Evolutionary conservation across 2,113 vertebrate species (phyloP).

Genomic region (Phoenicopterus ruber): DNA sequence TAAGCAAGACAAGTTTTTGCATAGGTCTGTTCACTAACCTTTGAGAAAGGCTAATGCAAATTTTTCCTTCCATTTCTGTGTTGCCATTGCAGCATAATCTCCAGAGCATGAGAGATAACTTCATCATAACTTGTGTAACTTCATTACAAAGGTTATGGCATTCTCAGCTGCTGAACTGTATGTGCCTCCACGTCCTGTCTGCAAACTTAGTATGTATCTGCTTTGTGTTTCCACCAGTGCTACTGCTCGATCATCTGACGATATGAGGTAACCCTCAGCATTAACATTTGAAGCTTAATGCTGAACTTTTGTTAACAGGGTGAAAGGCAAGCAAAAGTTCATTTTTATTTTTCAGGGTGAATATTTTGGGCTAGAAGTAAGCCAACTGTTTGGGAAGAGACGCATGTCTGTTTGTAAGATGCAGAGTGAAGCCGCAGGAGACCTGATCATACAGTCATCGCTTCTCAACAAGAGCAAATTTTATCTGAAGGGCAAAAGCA

Average conservation of each 20-base stretch:
- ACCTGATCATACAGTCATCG: not conserved
- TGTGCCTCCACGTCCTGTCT: not conserved
- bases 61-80: not conserved
- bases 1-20: not conserved
- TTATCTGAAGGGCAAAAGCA: not conserved
- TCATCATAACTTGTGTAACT: not conserved
- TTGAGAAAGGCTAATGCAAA: not conserved
- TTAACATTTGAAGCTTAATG: not conserved
- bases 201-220: not conserved
- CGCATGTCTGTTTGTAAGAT: not conserved
- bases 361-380: not conserved
- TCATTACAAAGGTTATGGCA: not conserved
- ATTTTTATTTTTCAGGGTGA: not conserved
- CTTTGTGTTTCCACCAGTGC: not conserved
- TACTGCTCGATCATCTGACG: not conserved
- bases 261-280: not conserved
- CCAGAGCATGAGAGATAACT: not conserved
- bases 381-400: not conserved
- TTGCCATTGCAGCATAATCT: not conserved
- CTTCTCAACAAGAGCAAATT: not conserved
- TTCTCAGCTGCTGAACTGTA: not conserved
- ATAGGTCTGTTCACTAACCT: not conserved
- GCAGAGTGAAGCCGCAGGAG: not conserved
- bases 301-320: not conserved
- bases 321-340: not conserved